Conservation (phyloP, 1,140 invertebrate genomes). For the Scaptodrosophila lebanonensis region DNA sequence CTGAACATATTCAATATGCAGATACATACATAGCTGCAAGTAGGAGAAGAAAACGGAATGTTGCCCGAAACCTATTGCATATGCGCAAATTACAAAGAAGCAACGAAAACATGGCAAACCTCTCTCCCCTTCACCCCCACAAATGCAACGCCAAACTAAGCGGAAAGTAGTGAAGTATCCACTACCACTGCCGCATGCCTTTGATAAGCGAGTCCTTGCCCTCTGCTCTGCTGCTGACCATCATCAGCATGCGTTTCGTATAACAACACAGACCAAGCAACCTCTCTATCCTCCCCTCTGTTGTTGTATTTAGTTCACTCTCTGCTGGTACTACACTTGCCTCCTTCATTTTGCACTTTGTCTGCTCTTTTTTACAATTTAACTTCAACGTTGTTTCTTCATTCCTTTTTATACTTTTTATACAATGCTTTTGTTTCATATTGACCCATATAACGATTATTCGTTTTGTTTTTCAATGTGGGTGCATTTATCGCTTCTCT, state of each 20-base stretch:
- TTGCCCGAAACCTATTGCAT: too few species aligned
- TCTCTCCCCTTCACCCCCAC: too few species aligned
- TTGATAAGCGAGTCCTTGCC: constrained; percentile 27
- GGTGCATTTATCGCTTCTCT: constrained; percentile 41
- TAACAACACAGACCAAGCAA: constrained; percentile 13
- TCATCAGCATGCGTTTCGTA: constrained; percentile 38
- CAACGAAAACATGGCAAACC: not conserved
- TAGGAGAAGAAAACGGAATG: too few species aligned
- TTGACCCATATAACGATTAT: constrained; percentile 64
- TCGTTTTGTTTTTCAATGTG: constrained; percentile 43
- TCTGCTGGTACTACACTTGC: too few species aligned
- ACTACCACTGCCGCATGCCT: not conserved
- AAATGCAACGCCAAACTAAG: not conserved
- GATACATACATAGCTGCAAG: too few species aligned
- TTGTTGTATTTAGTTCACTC: constrained; percentile 1
- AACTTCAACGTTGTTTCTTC: constrained; percentile 19
- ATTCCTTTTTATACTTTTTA: constrained; percentile 25
- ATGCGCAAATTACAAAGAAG: constrained; percentile 31
- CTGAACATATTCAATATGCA: too few species aligned
- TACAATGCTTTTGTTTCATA: constrained; percentile 59
- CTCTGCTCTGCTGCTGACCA: constrained; percentile 17
- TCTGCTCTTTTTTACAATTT: constrained; percentile 12
- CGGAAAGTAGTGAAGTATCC: not conserved
- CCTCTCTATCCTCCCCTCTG: not conserved
- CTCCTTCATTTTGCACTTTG: too few species aligned